Percentiles rank a stretch among this genome's conserved stretches.
phyloP scores from a whole-genome alignment of 2,113 vertebrate genomes.

The Xiphorhynchus elegans region DNA sequence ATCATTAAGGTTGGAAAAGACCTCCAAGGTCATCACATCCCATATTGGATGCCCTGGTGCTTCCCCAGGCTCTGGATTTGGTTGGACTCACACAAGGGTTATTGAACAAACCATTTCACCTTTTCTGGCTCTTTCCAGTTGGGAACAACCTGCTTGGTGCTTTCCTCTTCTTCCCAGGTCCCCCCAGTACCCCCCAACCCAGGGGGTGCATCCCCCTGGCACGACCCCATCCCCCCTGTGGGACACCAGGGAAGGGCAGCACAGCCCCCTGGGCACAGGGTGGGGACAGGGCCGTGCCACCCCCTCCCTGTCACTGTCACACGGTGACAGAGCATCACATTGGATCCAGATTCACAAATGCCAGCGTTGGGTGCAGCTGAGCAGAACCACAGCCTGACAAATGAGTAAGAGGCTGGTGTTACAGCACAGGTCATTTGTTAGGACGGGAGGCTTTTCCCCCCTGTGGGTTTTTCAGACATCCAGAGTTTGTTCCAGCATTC shows the following conservation, averaged over 20 bases:
- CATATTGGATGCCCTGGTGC: neutral
- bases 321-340: neutral
- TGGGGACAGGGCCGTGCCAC: accelerated
- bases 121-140: neutral
- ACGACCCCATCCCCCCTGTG: neutral
- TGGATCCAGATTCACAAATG: neutral
- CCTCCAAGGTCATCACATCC: neutral
- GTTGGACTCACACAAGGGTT: neutral
- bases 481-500: neutral
- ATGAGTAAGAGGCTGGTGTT: neutral
- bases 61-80: neutral
- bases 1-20: neutral
- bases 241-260: neutral
- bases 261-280: accelerated
- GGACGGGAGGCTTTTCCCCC: neutral
- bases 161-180: neutral
- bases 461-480: neutral
- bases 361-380: neutral
- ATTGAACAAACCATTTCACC: neutral
- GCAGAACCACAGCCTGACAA: neutral
- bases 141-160: neutral
- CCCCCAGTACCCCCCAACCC: neutral
- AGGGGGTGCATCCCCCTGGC: neutral
- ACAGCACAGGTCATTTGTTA: conserved; percentile 54
- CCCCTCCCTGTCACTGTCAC: neutral